Conservation (phyloP, 2,888 invertebrate genomes). For the Epinotia bilunana region DNA sequence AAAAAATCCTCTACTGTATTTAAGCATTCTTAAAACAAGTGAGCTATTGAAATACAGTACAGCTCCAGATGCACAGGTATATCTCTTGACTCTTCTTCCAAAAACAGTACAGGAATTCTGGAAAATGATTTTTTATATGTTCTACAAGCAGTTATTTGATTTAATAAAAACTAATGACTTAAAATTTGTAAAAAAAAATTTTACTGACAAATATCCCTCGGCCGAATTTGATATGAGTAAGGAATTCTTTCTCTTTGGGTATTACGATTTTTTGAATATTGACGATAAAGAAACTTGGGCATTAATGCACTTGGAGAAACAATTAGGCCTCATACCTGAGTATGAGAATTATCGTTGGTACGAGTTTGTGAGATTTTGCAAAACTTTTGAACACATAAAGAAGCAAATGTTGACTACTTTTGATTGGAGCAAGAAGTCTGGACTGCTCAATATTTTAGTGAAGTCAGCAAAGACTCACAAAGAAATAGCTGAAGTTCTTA, state of each 20-base stretch:
- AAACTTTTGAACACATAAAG: slow-evolving; percentile 60
- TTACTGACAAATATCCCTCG: slow-evolving; percentile 56
- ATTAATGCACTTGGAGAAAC: slow-evolving; percentile 57
- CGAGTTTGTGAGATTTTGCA: slow-evolving; percentile 61
- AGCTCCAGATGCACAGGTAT: slow-evolving; percentile 59
- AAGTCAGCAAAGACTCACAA: slow-evolving; percentile 56
- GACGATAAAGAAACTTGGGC: slow-evolving; percentile 64
- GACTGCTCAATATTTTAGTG: slow-evolving; percentile 57
- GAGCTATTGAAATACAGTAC: slow-evolving; percentile 53
- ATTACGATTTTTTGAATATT: slow-evolving; percentile 58
- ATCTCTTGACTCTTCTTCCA: slow-evolving; percentile 56
- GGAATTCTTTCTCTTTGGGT: slow-evolving; percentile 55
- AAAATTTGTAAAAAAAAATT: slow-evolving; percentile 58
- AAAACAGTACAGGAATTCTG: slow-evolving; percentile 54
- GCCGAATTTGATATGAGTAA: slow-evolving; percentile 58
- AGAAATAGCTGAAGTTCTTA: slow-evolving; percentile 58
- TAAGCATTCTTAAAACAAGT: slow-evolving; percentile 15
- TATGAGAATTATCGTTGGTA: slow-evolving; percentile 63
- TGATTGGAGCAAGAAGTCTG: slow-evolving; percentile 53
- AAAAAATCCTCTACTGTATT: slow-evolving; percentile 17
- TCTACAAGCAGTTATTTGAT: slow-evolving; percentile 57
- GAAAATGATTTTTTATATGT: slow-evolving; percentile 53
- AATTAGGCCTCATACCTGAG: slow-evolving; percentile 56
- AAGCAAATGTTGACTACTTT: slow-evolving; percentile 54
- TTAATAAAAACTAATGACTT: slow-evolving; percentile 56